Evolutionary conservation across 2,888 invertebrate genomes (phyloP).

Genomic region (Glyphotaelius pellucidus): DNA sequence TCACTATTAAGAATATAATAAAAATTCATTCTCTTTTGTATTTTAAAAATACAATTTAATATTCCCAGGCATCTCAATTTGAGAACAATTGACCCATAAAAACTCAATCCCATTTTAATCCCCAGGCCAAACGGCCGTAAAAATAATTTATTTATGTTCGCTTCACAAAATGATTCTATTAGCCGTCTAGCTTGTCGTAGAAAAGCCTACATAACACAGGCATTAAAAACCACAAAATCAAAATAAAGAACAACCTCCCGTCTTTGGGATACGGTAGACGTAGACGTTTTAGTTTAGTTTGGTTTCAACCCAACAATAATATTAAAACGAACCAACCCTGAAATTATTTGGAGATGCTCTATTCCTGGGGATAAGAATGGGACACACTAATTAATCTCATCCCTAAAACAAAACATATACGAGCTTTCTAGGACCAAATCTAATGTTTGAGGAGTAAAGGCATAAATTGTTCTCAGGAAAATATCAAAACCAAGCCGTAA

Average conservation of each 20-base stretch:
- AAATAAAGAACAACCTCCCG: constrained; percentile 15
- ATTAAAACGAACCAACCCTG: constrained; percentile 53
- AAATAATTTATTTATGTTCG: neutral
- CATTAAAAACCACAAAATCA: constrained; percentile 30
- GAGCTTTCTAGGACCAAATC: too few relatives aligned
- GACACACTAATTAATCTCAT: constrained; percentile 55
- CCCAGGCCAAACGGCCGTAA: constrained; percentile 5
- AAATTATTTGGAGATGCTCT: constrained; percentile 54
- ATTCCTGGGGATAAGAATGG: constrained; percentile 47
- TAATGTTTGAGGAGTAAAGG: too few relatives aligned
- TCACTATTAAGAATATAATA: neutral
- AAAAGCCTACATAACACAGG: neutral
- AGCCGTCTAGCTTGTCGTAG: constrained; percentile 31
- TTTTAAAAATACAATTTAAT: constrained; percentile 5
- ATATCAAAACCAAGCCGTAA: too few relatives aligned
- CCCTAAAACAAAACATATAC: constrained; percentile 43
- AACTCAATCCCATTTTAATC: constrained; percentile 34
- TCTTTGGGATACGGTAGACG: constrained; percentile 23
- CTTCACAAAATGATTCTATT: constrained; percentile 33
- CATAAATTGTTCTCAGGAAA: too few relatives aligned
- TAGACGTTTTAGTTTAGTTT: neutral
- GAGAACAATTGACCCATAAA: constrained; percentile 34
- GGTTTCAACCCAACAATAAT: constrained; percentile 34
- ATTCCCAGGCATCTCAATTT: constrained; percentile 24
- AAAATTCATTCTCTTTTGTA: neutral